Percentiles rank a stretch among this genome's conserved stretches.
Evolutionary conservation across 2,113 vertebrate genomes (phyloP).

Genomic region (Urocitellus parryii): DNA sequence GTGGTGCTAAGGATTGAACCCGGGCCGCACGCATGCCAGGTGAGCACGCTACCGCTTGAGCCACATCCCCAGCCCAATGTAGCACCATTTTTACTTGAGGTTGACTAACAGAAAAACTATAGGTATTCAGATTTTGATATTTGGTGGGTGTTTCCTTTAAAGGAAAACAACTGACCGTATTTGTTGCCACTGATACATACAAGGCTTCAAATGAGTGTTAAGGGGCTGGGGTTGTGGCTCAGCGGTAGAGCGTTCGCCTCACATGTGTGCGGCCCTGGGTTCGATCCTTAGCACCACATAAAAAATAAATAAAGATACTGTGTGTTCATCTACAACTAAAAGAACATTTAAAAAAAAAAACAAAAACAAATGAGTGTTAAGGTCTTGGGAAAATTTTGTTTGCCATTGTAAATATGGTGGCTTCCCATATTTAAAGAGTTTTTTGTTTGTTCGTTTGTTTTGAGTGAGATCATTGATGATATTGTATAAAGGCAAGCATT

Average conservation of each 20-base stretch:
- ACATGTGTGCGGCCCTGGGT: too few relatives aligned
- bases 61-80: too few relatives aligned
- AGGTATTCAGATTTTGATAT: not conserved
- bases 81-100: not conserved
- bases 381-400: not conserved
- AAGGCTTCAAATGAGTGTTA: not conserved
- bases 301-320: too few relatives aligned
- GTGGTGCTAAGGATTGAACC: too few relatives aligned
- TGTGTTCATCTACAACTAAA: too few relatives aligned
- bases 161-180: not conserved
- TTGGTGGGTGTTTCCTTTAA: not conserved
- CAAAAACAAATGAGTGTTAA: not conserved
- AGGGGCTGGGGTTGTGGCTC: not conserved
- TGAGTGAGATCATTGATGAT: not conserved
- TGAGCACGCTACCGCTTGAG: too few relatives aligned
- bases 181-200: not conserved
- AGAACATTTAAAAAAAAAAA: too few relatives aligned
- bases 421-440: not conserved
- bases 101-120: not conserved
- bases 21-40: too few relatives aligned
- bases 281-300: too few relatives aligned
- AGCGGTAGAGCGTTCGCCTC: too few relatives aligned
- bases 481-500: not conserved
- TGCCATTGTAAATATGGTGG: not conserved
- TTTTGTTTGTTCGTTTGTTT: not conserved